Evolutionary conservation across 1,140 invertebrate species (phyloP).

Genomic region (Drosophila ironensis): DNA sequence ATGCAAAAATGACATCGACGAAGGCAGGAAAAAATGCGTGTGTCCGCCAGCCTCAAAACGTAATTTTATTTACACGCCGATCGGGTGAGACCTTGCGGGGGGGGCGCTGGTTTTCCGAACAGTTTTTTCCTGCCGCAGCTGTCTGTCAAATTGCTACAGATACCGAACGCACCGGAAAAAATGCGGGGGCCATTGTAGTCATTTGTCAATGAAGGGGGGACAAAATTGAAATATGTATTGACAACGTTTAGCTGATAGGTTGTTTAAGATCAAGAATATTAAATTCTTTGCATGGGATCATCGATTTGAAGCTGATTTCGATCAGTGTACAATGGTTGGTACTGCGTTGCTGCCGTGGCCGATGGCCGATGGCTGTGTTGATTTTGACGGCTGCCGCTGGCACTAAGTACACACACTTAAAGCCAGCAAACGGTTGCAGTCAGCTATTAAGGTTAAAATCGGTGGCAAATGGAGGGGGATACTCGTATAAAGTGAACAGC

Average conservation of each 20-base stretch:
- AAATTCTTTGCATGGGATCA: too few relatives aligned
- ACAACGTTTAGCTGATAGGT: neutral
- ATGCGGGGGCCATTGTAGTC: too few relatives aligned
- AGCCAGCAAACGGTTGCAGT: conserved; percentile 56
- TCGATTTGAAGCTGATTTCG: too few relatives aligned
- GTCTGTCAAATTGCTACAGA: conserved; percentile 61
- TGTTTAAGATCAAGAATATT: too few relatives aligned
- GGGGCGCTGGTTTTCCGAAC: neutral
- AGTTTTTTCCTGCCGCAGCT: conserved; percentile 27
- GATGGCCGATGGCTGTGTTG: conserved; percentile 49
- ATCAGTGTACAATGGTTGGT: neutral
- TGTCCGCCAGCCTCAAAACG: conserved; percentile 62
- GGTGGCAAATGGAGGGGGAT: neutral
- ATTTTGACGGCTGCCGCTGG: conserved; percentile 77
- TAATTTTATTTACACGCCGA: conserved; percentile 75
- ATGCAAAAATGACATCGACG: conserved; percentile 48
- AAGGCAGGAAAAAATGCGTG: conserved; percentile 52
- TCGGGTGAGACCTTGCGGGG: neutral
- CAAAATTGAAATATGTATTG: neutral
- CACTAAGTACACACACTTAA: conserved; percentile 76
- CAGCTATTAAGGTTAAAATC: conserved; percentile 44
- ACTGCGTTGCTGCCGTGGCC: neutral
- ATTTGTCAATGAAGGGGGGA: too few relatives aligned
- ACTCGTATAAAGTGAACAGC: neutral
- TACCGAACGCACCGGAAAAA: neutral